Evolutionary conservation across 2,888 invertebrate species (phyloP).

Genomic region (Diplazon laetatorius): DNA sequence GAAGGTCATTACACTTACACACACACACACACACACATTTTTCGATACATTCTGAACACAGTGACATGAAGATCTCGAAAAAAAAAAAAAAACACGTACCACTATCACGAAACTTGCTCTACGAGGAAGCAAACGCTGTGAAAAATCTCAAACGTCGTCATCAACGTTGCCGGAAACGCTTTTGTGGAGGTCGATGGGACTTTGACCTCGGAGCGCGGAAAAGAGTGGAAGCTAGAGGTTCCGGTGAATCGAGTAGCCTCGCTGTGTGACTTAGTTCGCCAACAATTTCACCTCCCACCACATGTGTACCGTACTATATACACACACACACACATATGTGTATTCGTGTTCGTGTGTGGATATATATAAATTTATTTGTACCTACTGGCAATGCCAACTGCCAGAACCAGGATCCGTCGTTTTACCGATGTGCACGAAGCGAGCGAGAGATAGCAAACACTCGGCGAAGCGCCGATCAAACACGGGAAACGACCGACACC

Average conservation of each 20-base stretch:
- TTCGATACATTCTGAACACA: too few relatives aligned
- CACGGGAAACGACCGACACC: constrained; percentile 52
- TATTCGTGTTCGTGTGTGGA: background rate
- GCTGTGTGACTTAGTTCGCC: constrained; percentile 18
- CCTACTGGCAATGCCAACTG: constrained; percentile 35
- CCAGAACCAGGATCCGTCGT: constrained; percentile 57
- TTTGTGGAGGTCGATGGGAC: background rate
- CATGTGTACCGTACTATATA: background rate
- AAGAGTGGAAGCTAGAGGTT: constrained; percentile 17
- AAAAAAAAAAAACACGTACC: too few relatives aligned
- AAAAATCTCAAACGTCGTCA: background rate
- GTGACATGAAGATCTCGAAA: too few relatives aligned
- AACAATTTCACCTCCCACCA: constrained; percentile 17
- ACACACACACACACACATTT: too few relatives aligned
- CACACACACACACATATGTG: background rate
- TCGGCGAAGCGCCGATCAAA: constrained; percentile 64
- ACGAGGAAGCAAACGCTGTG: too few relatives aligned
- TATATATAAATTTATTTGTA: constrained; percentile 24
- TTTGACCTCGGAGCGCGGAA: constrained; percentile 33
- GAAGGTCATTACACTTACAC: too few relatives aligned
- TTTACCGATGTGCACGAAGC: constrained; percentile 34
- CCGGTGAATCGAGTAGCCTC: background rate
- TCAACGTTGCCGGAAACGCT: constrained; percentile 1
- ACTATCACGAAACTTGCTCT: too few relatives aligned
- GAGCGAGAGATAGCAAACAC: constrained; percentile 69